Conservation (phyloP, 2,113 vertebrate species). For the Catagonus wagneri region DNA sequence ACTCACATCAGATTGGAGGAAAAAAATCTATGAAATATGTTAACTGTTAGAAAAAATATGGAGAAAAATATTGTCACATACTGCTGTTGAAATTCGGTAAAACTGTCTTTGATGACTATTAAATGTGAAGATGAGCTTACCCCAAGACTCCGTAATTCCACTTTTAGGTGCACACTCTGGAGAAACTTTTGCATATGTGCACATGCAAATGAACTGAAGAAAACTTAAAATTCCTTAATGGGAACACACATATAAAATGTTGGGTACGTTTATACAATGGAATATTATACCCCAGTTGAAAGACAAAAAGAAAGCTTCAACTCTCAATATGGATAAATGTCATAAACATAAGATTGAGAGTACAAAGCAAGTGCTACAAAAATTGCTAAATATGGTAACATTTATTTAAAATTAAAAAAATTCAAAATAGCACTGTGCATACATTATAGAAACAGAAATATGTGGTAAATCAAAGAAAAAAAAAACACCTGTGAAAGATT, state of each 20-base stretch:
- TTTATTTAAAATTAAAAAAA: not conserved
- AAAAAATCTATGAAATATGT: not conserved
- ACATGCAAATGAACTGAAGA: not conserved
- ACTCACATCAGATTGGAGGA: not conserved
- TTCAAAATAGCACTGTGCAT: not conserved
- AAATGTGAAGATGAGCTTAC: not conserved
- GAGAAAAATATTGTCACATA: not conserved
- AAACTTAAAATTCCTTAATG: not conserved
- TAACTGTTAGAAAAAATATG: not conserved
- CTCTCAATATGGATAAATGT: not conserved
- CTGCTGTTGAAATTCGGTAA: not conserved
- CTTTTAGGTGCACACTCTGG: not conserved
- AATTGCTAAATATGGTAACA: not conserved
- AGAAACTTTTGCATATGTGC: not conserved
- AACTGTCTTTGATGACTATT: not conserved
- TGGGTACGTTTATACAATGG: not conserved
- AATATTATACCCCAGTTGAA: not conserved
- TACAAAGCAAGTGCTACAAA: not conserved
- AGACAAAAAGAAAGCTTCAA: not conserved
- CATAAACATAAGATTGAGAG: not conserved
- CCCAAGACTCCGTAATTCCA: not conserved
- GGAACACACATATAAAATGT: not conserved
- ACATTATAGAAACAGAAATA: not conserved
- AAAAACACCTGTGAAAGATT: not conserved
- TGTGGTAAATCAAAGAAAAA: not conserved